Evolutionary conservation across 2,888 invertebrate species (phyloP).

Genomic region (Tenthredo amoena): DNA sequence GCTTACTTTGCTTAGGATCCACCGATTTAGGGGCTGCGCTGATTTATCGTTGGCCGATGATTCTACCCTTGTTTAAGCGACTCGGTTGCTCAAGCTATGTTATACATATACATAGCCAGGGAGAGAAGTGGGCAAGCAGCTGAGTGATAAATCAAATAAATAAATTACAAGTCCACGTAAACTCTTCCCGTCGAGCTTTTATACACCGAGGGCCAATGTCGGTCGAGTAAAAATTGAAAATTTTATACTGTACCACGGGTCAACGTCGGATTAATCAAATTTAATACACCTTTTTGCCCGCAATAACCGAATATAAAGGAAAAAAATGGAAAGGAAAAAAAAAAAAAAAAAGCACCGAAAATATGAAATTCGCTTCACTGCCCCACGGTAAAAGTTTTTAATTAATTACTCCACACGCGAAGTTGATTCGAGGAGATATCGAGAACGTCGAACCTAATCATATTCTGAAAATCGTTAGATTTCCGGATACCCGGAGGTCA

Average conservation of each 20-base stretch:
- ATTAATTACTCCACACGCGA: not conserved
- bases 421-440: not conserved
- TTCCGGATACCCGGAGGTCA: too few species aligned
- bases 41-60: constrained; percentile 44
- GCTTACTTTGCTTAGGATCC: constrained; percentile 51
- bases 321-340: too few species aligned
- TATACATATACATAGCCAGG: not conserved
- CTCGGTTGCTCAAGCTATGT: constrained; percentile 7
- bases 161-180: constrained; percentile 13
- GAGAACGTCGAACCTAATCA: not conserved
- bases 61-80: constrained; percentile 45
- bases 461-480: not conserved
- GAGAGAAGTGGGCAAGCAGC: not conserved
- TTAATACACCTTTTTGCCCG: constrained; percentile 17
- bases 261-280: constrained; percentile 6
- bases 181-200: not conserved
- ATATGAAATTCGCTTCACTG: constrained; percentile 22
- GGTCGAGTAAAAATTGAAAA: constrained; percentile 12
- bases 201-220: not conserved
- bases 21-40: constrained; percentile 29
- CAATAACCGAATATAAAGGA: not conserved
- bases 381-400: constrained; percentile 8
- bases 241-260: not conserved
- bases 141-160: constrained; percentile 1
- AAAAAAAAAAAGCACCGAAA: not conserved